Percentiles rank a stretch among this genome's conserved stretches.
Conservation (phyloP, 2,888 invertebrate species). For the Pseudococcus jackbeardsleyi region DNA sequence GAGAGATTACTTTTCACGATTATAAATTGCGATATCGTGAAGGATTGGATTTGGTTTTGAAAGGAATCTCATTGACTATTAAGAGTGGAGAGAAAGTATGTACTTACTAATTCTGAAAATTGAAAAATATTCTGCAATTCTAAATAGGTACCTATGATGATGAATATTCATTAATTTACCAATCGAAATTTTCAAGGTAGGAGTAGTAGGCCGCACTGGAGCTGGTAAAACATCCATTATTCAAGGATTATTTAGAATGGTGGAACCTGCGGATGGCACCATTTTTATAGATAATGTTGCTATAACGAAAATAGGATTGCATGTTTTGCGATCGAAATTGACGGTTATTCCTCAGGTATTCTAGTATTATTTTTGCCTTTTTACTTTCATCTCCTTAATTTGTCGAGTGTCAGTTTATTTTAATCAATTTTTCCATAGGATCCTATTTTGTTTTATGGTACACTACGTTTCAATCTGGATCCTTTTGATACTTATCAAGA, state of each 20-base stretch:
- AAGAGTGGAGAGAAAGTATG: slow-evolving; percentile 83
- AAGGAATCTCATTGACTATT: slow-evolving; percentile 82
- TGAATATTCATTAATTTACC: not conserved
- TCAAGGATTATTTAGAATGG: slow-evolving; percentile 10
- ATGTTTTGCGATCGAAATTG: slow-evolving; percentile 8
- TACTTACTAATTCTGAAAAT: slow-evolving; percentile 67
- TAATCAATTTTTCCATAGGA: not conserved
- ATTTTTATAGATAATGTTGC: slow-evolving; percentile 17
- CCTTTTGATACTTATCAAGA: slow-evolving; percentile 51
- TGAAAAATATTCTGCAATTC: slow-evolving; percentile 21
- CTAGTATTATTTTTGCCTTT: not conserved
- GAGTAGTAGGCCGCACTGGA: slow-evolving; percentile 27
- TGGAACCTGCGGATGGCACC: slow-evolving; percentile 30
- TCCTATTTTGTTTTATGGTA: slow-evolving; percentile 15
- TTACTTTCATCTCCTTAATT: not conserved
- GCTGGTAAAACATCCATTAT: slow-evolving; percentile 33
- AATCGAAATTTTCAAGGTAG: slow-evolving; percentile 2
- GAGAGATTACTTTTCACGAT: slow-evolving; percentile 83
- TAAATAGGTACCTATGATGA: not conserved
- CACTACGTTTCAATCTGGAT: slow-evolving; percentile 54
- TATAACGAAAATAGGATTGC: slow-evolving; percentile 34
- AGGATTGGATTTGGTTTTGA: slow-evolving; percentile 87
- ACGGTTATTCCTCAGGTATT: slow-evolving; percentile 42
- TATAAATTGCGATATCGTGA: slow-evolving; percentile 89
- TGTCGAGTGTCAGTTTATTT: not conserved